Base-by-base conservation (phyloP, 1,140 invertebrate genomes). In the Stegodyphus dumicola region DNA sequence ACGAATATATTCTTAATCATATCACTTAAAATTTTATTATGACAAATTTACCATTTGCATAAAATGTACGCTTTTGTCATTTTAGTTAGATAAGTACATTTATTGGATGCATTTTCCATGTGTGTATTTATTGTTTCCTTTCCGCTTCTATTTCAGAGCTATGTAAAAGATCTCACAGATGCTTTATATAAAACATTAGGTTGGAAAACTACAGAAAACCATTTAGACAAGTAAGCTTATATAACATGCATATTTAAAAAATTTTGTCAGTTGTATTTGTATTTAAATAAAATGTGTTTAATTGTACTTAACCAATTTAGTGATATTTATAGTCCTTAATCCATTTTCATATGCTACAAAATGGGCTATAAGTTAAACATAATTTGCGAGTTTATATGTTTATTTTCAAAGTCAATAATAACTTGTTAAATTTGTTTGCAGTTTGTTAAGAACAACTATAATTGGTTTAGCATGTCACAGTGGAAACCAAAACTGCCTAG, bases 381-480 rank as follows among this genome's bases (percentile, higher is more conserved):
- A n/a, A 60, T 15, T 60, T 60, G 56, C 56, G 15, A 9, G 15
- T 60, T 60, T 60, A 9, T 60, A 60, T 60, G 15, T 60, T 60
- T 9, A 7, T 60, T 60, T 60, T 60, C 56, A 60, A 15, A 11
- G 56, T 60, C 2, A 15, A 60, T 60, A 60, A 15, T 15, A 11
- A 60, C 33, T 33, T 33, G n/a, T n/a, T 3, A 33, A 33, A 33
- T 33, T 60, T 5, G 56, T 60, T 60, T 5, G 15, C 56, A 90
- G 91, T 77, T 87, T 90, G 52, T 85, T 90, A 74, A 86, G 90
- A 51, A 87, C 87, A 0, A 86, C 88, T 52, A 80, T 92, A 2
- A 90, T 91, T 33, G 73, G 85, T 18, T 67, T 91, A 48, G 89
- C 91, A 1, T 92, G 91, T 87, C 81, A 83, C 10, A 89, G 89